A percentile compares a stretch with the other conserved stretches of the same genome.
Evolutionary conservation across 2,888 invertebrate genomes (phyloP).

Genomic region (Pocota personata): DNA sequence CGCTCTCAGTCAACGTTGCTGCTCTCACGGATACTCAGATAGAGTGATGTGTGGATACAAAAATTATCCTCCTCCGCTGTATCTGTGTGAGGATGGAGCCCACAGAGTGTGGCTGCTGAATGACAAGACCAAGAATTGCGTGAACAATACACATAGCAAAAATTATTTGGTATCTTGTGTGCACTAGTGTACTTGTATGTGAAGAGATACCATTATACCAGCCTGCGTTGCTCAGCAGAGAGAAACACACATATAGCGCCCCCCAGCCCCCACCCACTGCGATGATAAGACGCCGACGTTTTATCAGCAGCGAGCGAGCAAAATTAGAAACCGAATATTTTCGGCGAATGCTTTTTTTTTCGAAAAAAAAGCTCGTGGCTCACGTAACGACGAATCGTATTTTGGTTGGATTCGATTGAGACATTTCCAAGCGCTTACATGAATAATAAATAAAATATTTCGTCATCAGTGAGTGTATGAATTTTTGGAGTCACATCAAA

Average conservation of each 20-base stretch:
- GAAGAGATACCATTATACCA: constrained; percentile 16
- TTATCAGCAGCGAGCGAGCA: constrained; percentile 51
- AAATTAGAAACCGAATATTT: constrained; percentile 45
- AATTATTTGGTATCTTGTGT: not conserved
- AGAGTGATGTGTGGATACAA: too few relatives aligned
- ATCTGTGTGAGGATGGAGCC: not conserved
- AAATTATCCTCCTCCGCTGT: constrained; percentile 32
- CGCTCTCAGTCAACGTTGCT: constrained; percentile 43
- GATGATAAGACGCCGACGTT: constrained; percentile 56
- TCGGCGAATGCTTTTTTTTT: constrained; percentile 48
- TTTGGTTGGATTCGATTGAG: constrained; percentile 27
- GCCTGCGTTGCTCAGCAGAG: constrained; percentile 20
- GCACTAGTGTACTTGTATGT: not conserved
- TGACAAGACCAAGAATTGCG: constrained; percentile 30
- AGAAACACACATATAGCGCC: constrained; percentile 10
- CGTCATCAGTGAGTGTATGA: constrained; percentile 18
- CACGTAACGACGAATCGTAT: constrained; percentile 46
- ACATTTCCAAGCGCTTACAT: constrained; percentile 34
- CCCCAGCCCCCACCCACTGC: not conserved
- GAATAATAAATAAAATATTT: constrained; percentile 35
- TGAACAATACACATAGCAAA: constrained; percentile 16
- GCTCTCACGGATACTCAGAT: constrained; percentile 49
- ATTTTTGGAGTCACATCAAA: not conserved
- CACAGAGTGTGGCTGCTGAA: constrained; percentile 42
- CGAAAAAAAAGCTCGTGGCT: constrained; percentile 32